These are phyloP conservation scores for Crotophaga sulcirostris DNA, from an alignment of 2,113 vertebrate genomes.

Conservation along the genomic window DNA sequence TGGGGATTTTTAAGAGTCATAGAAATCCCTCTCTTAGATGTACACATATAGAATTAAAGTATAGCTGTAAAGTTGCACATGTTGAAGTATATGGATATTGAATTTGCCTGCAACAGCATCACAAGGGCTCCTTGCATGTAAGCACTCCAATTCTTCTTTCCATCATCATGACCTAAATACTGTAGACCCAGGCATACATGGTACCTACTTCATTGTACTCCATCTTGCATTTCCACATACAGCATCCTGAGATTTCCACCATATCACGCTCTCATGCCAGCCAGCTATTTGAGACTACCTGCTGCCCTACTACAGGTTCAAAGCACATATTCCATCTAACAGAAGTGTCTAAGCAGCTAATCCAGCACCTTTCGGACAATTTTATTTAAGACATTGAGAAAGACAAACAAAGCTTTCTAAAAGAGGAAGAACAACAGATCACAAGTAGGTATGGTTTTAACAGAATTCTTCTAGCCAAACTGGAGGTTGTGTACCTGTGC, in stretches of 20 bases:
- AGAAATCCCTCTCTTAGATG: background rate
- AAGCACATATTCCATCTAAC: background rate
- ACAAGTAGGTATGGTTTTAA: background rate
- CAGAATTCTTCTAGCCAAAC: background rate
- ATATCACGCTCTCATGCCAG: background rate
- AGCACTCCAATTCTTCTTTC: background rate
- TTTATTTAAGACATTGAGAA: background rate
- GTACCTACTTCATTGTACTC: background rate
- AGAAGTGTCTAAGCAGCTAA: background rate
- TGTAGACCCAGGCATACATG: accelerated
- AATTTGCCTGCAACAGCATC: background rate
- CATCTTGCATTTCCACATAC: background rate
- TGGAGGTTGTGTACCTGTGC: background rate
- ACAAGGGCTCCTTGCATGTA: background rate
- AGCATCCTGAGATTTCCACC: background rate
- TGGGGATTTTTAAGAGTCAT: background rate
- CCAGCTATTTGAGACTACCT: background rate
- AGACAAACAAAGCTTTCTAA: background rate
- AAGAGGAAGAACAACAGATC: background rate
- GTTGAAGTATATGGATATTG: background rate
- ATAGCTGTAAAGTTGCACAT: background rate
- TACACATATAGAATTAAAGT: background rate
- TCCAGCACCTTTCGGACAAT: background rate
- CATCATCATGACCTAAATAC: background rate
- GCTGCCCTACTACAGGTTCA: background rate